Base-by-base conservation (phyloP, 2,888 invertebrate species). In the Stegana nigrithorax region DNA sequence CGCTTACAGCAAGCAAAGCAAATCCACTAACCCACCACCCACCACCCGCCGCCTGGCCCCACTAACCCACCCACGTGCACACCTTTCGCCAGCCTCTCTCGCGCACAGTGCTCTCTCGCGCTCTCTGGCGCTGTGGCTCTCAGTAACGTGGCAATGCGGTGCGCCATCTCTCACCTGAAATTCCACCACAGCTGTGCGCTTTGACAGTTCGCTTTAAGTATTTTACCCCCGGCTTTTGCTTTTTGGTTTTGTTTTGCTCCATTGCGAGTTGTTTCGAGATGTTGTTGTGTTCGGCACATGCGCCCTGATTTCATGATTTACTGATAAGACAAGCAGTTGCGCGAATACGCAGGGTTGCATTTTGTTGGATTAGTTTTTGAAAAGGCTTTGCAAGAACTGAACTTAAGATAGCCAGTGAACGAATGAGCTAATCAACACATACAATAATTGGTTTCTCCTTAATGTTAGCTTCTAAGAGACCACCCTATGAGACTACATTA, bases 281-380 rank as follows among this genome's bases (percentile, higher is more conserved):
- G 21, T 19, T 25, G 17, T 17, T 14, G 4, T 21, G 19, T n/a
- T 12, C 36, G 8, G 53, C 53, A 21, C 53, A 55, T 55, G 53
- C 53, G 53, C 53, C 36, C 23, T 36, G 12, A 23, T 23, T 23
- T 14, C 12, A 36, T 47, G 68, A 69, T 71, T 75, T 75, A 75
- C 79, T 80, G 76, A 81, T 81, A 81, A 82, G 75, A 76, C 79
- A 75, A 70, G 75, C 71, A 71, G 66, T 71, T 70, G 70, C 67
- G 73, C 73, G 12, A 2, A 6, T 42, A 14, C 67, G 73, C 75
- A 77, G 76, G 77, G 77, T 74, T 75, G 76, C 72, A 73, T 27
- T 61, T 58, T 14, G 19, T n/a, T 8, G 53, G n/a, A 53, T 29
- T 53, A 21, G 29, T 8, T 21, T 19, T 45, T 19, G 19, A n/a